Evolutionary conservation across 2,888 invertebrate genomes (phyloP), one percentile per base, ranked within the genome.

Genomic region (Cheilosia variabilis): DNA sequence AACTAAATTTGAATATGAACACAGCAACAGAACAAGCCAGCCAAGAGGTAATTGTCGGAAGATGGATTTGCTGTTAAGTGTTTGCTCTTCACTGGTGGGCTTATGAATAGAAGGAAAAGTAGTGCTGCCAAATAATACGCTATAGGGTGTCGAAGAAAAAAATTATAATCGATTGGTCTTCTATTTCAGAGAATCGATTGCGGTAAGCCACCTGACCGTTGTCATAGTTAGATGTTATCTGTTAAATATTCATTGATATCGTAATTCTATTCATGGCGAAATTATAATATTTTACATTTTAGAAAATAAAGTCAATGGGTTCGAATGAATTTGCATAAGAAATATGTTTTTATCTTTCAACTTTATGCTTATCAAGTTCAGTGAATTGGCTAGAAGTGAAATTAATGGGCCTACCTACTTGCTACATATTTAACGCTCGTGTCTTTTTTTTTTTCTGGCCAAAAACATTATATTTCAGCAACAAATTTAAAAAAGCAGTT

Each of bases 161-260:
- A 47, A n/a, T 37, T 37, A 41, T 83, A 83, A 83, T 83, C 82
- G 82, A 83, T 78, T 78, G 72, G 55, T 57, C 66, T 83, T 60
- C 53, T 60, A 71, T 69, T 79, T 73, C 45, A 27, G 43, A 52
- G 69, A 75, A 71, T 62, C 24, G 69, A 27, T 71, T 71, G 84
- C 69, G 75, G 75, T 65, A 65, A 66, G 65, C 24, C 50, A 62
- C 22, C 43, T 60, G 69, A 62, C 53, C 69, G 69, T 79, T 78
- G 73, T 79, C 75, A 65, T 65, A 76, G 58, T 79, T 53, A 65
- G 62, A 53, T 58, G 75, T 45, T 78, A 78, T 55, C 66, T 73
- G 68, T 68, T 83, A 79, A 79, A 79, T 84, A 79, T 84, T 79
- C 75, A 84, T 84, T 55, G 50, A 76, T 68, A 47, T 68, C 17